These are phyloP conservation scores for Epizoanthus ramosus DNA, from an alignment of 92 coral and sea anemone genomes.

Conservation along the genomic window DNA sequence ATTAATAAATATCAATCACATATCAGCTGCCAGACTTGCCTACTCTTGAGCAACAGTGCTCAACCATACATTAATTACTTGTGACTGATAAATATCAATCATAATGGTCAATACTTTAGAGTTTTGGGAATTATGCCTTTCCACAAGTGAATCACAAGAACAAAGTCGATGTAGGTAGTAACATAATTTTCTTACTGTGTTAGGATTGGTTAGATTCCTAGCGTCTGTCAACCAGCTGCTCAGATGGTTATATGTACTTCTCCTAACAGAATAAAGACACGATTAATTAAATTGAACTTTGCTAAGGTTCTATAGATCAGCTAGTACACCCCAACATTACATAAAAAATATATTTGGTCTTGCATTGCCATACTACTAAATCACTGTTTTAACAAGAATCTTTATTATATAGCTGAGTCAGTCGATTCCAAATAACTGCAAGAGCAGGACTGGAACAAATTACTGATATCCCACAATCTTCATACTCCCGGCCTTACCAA, in stretches of 20 bases:
- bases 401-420: too few species aligned
- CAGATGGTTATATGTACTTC: slow-evolving; percentile 97
- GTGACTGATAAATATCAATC: too few species aligned
- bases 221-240: slow-evolving; percentile 99
- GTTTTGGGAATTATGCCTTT: neutral
- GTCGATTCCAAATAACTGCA: too few species aligned
- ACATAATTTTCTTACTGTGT: slow-evolving; percentile 72
- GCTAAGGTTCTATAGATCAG: neutral
- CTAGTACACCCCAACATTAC: neutral
- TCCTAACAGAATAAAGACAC: slow-evolving; percentile 55
- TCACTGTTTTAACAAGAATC: neutral
- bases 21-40: too few species aligned
- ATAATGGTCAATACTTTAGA: too few species aligned
- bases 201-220: slow-evolving; percentile 98
- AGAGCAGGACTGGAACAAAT: too few species aligned
- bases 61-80: too few species aligned
- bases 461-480: too few species aligned
- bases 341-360: neutral
- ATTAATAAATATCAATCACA: too few species aligned
- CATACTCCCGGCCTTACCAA: too few species aligned
- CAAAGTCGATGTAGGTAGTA: neutral
- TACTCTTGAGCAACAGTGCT: too few species aligned
- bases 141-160: too few species aligned
- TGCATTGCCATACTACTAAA: neutral
- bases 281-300: neutral